phyloP scores from a whole-genome alignment of 2,797 vertebrate genomes.

The Fundulus diaphanus region DNA sequence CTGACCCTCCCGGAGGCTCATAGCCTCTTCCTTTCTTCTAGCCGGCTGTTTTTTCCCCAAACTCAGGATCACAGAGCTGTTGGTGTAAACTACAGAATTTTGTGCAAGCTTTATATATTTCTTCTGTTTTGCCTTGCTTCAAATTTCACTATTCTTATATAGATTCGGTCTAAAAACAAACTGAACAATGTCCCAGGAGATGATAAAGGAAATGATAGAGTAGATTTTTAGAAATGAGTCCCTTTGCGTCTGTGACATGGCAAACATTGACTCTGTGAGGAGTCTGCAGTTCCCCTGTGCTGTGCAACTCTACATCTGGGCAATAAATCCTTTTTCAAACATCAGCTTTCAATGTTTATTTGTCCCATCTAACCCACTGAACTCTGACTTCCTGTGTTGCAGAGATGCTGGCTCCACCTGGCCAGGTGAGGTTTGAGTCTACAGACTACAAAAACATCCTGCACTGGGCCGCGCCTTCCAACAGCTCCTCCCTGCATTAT shows the following conservation, averaged over 20 bases:
- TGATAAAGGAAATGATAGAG: not conserved
- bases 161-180: no score
- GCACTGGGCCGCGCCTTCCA: constrained; percentile 64
- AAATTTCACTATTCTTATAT: no score
- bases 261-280: not conserved
- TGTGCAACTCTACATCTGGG: not conserved
- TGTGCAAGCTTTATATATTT: no score
- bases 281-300: not conserved
- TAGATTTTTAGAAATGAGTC: not conserved
- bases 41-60: no score
- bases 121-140: not conserved
- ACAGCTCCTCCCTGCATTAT: constrained; percentile 54
- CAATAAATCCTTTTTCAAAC: not conserved
- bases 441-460: constrained; percentile 77
- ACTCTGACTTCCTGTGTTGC: constrained; percentile 1
- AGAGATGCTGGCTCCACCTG: constrained; percentile 47
- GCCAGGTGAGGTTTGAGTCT: constrained; percentile 73
- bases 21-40: not conserved
- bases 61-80: no score
- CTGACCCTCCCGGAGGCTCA: not conserved
- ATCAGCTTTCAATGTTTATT: no score
- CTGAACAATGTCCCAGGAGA: not conserved
- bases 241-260: not conserved
- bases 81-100: no score
- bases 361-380: not conserved